phyloP scores from a whole-genome alignment of 2,113 vertebrate genomes.

The Calidris pygmaea region DNA sequence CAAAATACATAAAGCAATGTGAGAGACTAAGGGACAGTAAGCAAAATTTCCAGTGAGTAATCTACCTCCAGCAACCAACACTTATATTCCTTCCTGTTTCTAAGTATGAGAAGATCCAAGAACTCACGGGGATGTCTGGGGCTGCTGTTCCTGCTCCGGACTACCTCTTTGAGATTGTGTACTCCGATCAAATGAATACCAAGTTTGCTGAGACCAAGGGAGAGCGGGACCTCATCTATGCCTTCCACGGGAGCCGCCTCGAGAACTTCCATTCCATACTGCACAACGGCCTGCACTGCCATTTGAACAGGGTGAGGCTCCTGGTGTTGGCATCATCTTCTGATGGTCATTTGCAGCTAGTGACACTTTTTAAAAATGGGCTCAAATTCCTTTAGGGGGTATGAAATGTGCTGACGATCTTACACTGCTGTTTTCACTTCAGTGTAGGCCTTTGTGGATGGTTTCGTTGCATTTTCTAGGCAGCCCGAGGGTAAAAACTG shows the following conservation, averaged over 20 bases:
- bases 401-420: neutral
- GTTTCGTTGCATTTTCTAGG: neutral
- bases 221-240: constrained; percentile 88
- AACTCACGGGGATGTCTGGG: constrained; percentile 80
- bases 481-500: neutral
- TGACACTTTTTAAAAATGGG: neutral
- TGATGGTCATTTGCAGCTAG: neutral
- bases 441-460: neutral
- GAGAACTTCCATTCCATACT: constrained; percentile 99
- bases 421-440: neutral
- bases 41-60: neutral
- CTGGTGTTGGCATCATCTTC: neutral
- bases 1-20: neutral
- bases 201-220: constrained; percentile 88
- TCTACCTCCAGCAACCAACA: neutral
- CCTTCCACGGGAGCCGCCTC: constrained; percentile 94
- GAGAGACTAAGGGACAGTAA: neutral
- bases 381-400: neutral
- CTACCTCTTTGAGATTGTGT: constrained; percentile 93
- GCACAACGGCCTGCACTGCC: constrained; percentile 95
- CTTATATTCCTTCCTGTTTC: constrained; percentile 13
- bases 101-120: constrained; percentile 88
- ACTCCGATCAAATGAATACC: constrained; percentile 85
- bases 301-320: constrained; percentile 90
- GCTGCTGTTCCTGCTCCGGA: constrained; percentile 82